Percentiles rank a stretch among this genome's conserved stretches.
phyloP scores from a whole-genome alignment of 30 jellyfish, hydroid and myxozoan genomes.

The Clytia hemisphaerica region DNA sequence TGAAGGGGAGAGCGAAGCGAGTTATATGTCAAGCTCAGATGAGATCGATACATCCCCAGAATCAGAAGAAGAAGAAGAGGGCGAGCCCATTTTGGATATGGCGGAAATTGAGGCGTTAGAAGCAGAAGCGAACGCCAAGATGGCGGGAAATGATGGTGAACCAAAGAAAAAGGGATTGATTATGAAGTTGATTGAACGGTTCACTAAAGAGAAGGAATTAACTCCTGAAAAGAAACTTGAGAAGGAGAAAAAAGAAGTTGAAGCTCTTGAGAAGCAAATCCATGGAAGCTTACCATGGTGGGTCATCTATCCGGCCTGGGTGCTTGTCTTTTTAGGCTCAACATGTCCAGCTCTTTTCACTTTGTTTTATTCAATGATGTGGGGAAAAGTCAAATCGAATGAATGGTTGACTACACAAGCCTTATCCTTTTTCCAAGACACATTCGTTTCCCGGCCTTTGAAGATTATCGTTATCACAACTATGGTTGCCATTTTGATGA shows the following conservation, averaged over 20 bases:
- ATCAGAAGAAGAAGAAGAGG: too few species aligned
- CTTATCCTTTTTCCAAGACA: conserved; percentile 18
- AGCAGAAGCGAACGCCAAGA: too few species aligned
- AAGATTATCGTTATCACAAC: conserved; percentile 14
- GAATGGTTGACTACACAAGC: conserved; percentile 4
- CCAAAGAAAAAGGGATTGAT: too few species aligned
- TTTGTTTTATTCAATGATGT: conserved; percentile 17
- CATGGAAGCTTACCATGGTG: conserved; percentile 11
- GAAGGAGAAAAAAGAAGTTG: conserved; percentile 5
- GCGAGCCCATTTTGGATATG: too few species aligned
- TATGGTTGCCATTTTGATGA: not conserved
- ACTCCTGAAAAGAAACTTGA: not conserved
- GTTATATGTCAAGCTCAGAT: too few species aligned
- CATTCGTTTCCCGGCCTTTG: conserved; percentile 13
- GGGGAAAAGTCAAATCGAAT: conserved; percentile 27
- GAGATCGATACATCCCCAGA: too few species aligned
- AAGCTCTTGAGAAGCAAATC: conserved; percentile 1
- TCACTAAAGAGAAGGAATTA: not conserved
- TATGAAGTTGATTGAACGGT: too few species aligned
- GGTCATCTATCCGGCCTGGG: conserved; percentile 23
- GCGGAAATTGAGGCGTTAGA: too few species aligned
- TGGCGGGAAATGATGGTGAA: too few species aligned
- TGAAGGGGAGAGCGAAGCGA: too few species aligned
- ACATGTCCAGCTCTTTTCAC: conserved; percentile 5
- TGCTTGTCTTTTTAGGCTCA: not conserved